A percentile compares a stretch with the other conserved stretches of the same genome.
Evolutionary conservation across 2,797 vertebrate species (phyloP).

Genomic region (Podargus strigoides): DNA sequence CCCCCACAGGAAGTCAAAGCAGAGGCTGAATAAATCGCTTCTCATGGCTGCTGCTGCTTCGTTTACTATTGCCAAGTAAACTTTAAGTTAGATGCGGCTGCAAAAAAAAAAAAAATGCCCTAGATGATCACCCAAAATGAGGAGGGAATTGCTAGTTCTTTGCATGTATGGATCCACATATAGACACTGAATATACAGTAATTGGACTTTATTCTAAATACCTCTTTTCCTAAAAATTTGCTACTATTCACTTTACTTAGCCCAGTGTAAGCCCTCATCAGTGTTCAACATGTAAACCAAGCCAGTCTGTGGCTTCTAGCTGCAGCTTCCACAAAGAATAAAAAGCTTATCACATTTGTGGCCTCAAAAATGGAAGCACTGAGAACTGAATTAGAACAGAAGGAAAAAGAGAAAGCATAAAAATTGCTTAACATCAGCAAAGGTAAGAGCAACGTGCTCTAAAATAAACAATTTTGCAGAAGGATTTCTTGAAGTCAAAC

Average conservation of each 20-base stretch:
- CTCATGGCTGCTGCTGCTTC: neutral
- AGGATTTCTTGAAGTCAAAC: neutral
- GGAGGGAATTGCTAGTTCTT: neutral
- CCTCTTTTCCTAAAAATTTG: neutral
- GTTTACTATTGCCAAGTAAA: neutral
- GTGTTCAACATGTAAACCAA: neutral
- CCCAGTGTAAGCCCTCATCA: neutral
- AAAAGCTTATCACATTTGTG: neutral
- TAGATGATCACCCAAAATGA: neutral
- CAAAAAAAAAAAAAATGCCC: neutral
- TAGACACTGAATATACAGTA: accelerated
- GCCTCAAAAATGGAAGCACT: neutral
- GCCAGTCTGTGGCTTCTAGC: neutral
- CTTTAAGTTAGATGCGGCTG: neutral
- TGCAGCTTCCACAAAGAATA: neutral
- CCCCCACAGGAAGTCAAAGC: neutral
- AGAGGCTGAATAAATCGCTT: neutral
- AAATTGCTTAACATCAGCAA: neutral
- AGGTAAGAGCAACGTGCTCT: neutral
- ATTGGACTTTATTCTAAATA: neutral
- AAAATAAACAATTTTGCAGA: neutral
- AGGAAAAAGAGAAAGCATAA: neutral
- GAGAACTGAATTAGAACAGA: neutral
- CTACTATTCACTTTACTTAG: neutral
- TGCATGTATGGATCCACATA: accelerated